These are phyloP conservation scores for Montipora capitata DNA, from an alignment of 92 coral and sea anemone genomes.

Conservation along the genomic window DNA sequence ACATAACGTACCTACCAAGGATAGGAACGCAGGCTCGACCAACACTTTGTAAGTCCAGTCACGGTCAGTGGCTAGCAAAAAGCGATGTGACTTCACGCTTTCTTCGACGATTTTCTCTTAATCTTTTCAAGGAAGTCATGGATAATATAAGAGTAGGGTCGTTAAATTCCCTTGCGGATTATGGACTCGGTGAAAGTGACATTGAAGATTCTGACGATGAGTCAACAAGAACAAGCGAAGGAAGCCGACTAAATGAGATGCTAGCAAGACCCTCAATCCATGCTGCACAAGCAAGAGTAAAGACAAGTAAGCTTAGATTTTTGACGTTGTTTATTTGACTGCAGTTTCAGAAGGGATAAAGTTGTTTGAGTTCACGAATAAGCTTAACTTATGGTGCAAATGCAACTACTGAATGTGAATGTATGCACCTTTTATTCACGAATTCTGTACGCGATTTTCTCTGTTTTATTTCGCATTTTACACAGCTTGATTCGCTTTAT, in stretches of 20 bases:
- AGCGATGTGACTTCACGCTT: not conserved
- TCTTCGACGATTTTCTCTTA: not conserved
- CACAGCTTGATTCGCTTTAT: too few relatives aligned
- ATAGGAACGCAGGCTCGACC: too few relatives aligned
- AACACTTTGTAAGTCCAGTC: too few relatives aligned
- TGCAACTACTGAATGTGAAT: too few relatives aligned
- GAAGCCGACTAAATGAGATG: not conserved
- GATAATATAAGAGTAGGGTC: constrained; percentile 43
- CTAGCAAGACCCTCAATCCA: constrained; percentile 10
- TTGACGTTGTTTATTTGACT: not conserved
- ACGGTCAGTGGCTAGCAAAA: not conserved
- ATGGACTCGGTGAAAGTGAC: constrained; percentile 93
- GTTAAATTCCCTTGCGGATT: constrained; percentile 50
- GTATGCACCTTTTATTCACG: too few relatives aligned
- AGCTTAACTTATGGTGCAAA: too few relatives aligned
- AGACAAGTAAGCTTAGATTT: constrained; percentile 26
- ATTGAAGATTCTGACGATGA: constrained; percentile 93
- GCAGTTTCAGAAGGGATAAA: too few relatives aligned
- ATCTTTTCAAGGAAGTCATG: constrained; percentile 6
- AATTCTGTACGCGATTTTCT: too few relatives aligned
- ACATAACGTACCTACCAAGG: too few relatives aligned
- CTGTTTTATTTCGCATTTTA: too few relatives aligned
- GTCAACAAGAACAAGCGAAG: constrained; percentile 34
- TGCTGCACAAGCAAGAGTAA: constrained; percentile 28
- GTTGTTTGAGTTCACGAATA: too few relatives aligned